Conservation (phyloP, 2,888 invertebrate genomes). For the Acleris emargana region DNA sequence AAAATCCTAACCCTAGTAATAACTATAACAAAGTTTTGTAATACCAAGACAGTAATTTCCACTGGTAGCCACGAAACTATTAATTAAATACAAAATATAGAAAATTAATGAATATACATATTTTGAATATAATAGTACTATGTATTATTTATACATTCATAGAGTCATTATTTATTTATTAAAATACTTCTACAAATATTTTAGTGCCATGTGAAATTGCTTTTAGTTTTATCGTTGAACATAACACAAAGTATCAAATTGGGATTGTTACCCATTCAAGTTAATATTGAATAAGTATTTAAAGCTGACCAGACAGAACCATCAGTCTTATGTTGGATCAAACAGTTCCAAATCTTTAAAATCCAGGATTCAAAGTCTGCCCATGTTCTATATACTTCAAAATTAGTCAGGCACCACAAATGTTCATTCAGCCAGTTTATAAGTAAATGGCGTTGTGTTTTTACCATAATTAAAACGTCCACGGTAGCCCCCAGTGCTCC, state of each 20-base stretch:
- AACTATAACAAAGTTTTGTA: slow-evolving; percentile 23
- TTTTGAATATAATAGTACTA: too few species aligned
- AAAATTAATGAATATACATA: neutral
- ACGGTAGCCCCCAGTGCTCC: slow-evolving; percentile 37
- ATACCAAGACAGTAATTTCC: slow-evolving; percentile 13
- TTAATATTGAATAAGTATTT: slow-evolving; percentile 38
- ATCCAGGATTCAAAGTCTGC: slow-evolving; percentile 40
- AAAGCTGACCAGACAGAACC: slow-evolving; percentile 47
- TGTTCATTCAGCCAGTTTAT: slow-evolving; percentile 12
- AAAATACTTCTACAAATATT: slow-evolving; percentile 22
- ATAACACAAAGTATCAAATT: slow-evolving; percentile 15
- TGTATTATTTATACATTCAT: too few species aligned
- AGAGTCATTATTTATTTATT: slow-evolving; percentile 2
- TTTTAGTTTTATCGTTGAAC: slow-evolving; percentile 24
- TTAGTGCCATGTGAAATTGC: slow-evolving; percentile 32
- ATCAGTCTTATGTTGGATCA: slow-evolving; percentile 50
- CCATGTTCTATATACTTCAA: slow-evolving; percentile 40
- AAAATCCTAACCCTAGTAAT: too few species aligned
- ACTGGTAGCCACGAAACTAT: slow-evolving; percentile 9
- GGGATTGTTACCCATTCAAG: slow-evolving; percentile 11
- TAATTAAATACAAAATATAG: slow-evolving; percentile 7
- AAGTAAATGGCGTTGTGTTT: slow-evolving; percentile 8
- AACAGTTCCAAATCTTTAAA: slow-evolving; percentile 44
- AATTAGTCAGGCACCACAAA: slow-evolving; percentile 5
- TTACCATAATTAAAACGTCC: slow-evolving; percentile 31